Percentiles rank a stretch among this genome's conserved stretches.
These are phyloP conservation scores for Tricholauxania praeusta DNA, from an alignment of 2,888 invertebrate genomes.

Conservation along the genomic window DNA sequence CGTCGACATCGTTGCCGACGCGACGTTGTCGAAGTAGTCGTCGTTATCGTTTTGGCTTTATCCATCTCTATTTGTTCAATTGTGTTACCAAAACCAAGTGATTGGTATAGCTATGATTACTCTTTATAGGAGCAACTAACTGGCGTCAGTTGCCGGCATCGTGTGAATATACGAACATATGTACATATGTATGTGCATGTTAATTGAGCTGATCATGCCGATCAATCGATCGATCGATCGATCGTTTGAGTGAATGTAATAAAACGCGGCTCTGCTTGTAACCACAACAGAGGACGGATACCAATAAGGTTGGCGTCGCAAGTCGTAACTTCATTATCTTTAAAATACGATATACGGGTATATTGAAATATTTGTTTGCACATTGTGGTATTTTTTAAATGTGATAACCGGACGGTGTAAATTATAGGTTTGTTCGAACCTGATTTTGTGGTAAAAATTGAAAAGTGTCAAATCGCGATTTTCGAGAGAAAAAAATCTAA, in stretches of 20 bases:
- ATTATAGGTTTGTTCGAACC: too few relatives aligned
- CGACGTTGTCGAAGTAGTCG: slow-evolving; percentile 19
- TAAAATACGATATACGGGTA: too few relatives aligned
- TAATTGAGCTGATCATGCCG: neutral
- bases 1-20: slow-evolving; percentile 23
- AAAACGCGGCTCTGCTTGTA: neutral
- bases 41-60: slow-evolving; percentile 16
- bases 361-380: too few relatives aligned
- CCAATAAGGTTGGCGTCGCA: slow-evolving; percentile 4
- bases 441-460: too few relatives aligned
- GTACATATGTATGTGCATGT: too few relatives aligned
- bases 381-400: too few relatives aligned
- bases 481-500: too few relatives aligned
- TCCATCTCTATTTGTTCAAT: neutral
- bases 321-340: neutral
- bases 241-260: neutral
- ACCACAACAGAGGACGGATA: neutral
- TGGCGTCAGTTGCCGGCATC: slow-evolving; percentile 25
- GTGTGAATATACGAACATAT: neutral
- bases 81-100: neutral
- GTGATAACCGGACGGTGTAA: too few relatives aligned
- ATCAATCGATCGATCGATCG: slow-evolving; percentile 10
- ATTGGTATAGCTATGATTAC: neutral
- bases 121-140: neutral
- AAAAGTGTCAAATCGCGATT: too few relatives aligned